Base-by-base conservation (phyloP, 2,797 vertebrate genomes). In the Pseudomugil gertrudae region DNA sequence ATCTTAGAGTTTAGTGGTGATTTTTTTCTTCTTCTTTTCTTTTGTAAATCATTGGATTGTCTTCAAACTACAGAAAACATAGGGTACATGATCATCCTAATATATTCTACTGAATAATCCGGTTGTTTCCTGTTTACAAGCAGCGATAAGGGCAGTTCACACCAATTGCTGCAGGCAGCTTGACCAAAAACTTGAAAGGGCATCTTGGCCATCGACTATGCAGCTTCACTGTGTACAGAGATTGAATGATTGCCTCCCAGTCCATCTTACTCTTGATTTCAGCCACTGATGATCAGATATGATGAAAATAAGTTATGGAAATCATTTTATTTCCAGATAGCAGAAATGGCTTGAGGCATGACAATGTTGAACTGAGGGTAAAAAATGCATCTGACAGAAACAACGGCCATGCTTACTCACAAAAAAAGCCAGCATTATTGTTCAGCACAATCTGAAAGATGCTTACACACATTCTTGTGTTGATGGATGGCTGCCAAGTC, bases 101-200 rank as follows among this genome's bases (percentile, higher is more conserved):
- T 79, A 71, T 87, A 71, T 88, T 80, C 81, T 75, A 60, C 72
- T 40, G 78, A 83, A 84, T 86, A 89, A 87, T 78, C 62, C 23
- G 84, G 60, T 74, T 59, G 40, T 84, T 78, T 75, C 77, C 73
- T 83, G 58, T 91, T 91, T 91, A 91, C 88, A 90, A 87, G 88
- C 52, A 55, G 68, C 84, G 88, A 92, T 91, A 89, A 93, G 88
- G 64, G 63, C 85, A 60, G 87, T 84, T 87, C 87, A 79, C 79
- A 63, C 84, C 81, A 80, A 88, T 90, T 90, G 88, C 88, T 88
- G 86, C 72, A 66, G 83, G 77, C 68, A 1, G 60, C 36, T n/a
- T 84, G 85, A 92, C 90, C 89, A 87, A 56, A 84, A 84, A 87
- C 89, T 90, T 57, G 67, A 76, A 78, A 90, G 87, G 87, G 84